These are phyloP conservation scores for Cossypha dichroa DNA, from an alignment of 2,797 vertebrate species.

Conservation along the genomic window DNA sequence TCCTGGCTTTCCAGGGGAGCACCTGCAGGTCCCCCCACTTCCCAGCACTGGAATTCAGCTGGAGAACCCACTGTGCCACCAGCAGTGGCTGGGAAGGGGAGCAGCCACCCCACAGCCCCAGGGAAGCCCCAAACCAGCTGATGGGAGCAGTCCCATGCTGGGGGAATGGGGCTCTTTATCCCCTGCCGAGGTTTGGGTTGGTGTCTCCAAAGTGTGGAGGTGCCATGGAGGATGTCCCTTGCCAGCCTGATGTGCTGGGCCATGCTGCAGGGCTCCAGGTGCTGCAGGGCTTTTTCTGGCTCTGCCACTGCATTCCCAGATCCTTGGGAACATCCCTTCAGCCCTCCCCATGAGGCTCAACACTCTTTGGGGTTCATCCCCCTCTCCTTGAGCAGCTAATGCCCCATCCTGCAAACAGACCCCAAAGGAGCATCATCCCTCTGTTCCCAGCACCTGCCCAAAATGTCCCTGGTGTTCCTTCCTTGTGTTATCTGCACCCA, in stretches of 20 bases:
- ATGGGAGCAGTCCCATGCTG: neutral
- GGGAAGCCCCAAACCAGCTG: fast-evolving
- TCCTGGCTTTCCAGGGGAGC: neutral
- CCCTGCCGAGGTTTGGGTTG: neutral
- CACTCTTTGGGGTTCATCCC: neutral
- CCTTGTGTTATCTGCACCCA: neutral
- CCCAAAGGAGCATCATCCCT: neutral
- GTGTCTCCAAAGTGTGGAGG: fast-evolving
- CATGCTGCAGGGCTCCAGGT: fast-evolving
- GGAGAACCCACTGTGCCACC: fast-evolving
- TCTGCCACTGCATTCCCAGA: neutral
- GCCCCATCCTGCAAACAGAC: neutral
- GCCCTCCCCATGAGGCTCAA: fast-evolving
- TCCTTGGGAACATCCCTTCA: neutral
- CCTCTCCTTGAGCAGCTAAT: neutral
- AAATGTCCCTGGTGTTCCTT: neutral
- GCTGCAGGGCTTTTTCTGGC: neutral
- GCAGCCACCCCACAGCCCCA: neutral
- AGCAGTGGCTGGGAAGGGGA: neutral
- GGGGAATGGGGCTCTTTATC: fast-evolving
- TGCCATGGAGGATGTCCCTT: fast-evolving
- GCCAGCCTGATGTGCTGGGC: neutral
- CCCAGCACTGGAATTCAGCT: fast-evolving
- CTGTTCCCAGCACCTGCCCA: neutral
- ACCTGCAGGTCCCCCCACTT: neutral